These are phyloP conservation scores for Podocnemis expansa DNA, from an alignment of 2,113 vertebrate genomes.

Conservation along the genomic window DNA sequence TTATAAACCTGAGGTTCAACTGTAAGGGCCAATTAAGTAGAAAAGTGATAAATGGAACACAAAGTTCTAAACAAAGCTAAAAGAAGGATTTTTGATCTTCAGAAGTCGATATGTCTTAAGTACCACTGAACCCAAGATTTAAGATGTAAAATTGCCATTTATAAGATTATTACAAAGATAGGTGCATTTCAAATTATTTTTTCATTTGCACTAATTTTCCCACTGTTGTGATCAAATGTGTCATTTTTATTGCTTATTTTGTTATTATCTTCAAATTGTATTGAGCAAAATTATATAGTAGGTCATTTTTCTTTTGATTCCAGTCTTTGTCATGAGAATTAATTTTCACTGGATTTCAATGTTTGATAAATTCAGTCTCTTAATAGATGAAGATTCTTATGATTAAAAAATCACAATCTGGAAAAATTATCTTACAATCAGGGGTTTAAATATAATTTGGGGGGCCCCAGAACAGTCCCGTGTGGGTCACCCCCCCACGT, in stretches of 20 bases:
- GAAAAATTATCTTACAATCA: neutral
- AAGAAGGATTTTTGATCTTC: conserved; percentile 20
- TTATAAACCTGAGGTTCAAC: conserved; percentile 37
- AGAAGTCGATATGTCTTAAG: neutral
- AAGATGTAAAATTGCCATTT: neutral
- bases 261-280: conserved; percentile 2
- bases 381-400: neutral
- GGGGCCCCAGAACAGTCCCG: too few species aligned
- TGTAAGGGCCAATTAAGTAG: conserved; percentile 41
- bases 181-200: neutral
- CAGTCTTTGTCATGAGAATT: neutral
- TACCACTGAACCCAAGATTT: neutral
- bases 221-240: neutral
- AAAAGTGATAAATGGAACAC: conserved; percentile 34
- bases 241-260: neutral
- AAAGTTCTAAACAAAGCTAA: neutral
- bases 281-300: neutral
- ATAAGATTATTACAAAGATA: neutral
- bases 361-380: neutral
- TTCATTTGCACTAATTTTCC: neutral
- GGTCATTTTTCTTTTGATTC: neutral
- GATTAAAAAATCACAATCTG: neutral
- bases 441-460: too few species aligned
- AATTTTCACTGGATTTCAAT: neutral
- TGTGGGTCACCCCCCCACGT: too few species aligned